phyloP scores from a whole-genome alignment of 2,888 invertebrate species.

The Melikaiella ostensackeni region DNA sequence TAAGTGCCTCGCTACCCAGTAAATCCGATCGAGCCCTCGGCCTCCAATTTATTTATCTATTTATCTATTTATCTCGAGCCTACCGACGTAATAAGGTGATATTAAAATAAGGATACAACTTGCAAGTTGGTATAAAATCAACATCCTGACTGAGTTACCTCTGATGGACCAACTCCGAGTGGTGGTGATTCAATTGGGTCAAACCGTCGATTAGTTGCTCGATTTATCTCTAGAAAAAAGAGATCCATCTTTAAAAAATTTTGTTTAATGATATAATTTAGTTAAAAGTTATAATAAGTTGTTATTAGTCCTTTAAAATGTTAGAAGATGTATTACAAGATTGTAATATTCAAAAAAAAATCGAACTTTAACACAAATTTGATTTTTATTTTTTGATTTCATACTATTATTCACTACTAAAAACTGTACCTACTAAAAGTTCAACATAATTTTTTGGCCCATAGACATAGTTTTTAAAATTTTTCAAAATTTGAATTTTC shows the following conservation, averaged over 20 bases:
- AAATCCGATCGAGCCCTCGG: slow-evolving; percentile 75
- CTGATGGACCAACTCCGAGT: slow-evolving; percentile 18
- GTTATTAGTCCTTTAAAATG: too few species aligned
- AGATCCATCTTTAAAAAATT: background rate
- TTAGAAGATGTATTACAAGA: too few species aligned
- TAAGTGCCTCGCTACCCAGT: slow-evolving; percentile 65
- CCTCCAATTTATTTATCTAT: slow-evolving; percentile 75
- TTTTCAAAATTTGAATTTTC: too few species aligned
- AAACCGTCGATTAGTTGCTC: slow-evolving; percentile 6
- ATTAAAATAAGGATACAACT: slow-evolving; percentile 73
- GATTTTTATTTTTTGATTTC: too few species aligned
- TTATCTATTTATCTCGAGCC: slow-evolving; percentile 66
- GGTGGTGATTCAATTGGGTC: slow-evolving; percentile 27
- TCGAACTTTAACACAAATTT: too few species aligned
- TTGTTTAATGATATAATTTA: too few species aligned
- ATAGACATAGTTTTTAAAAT: too few species aligned
- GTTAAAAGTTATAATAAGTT: too few species aligned
- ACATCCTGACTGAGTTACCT: slow-evolving; percentile 45
- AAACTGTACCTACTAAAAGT: too few species aligned
- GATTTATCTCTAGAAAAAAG: background rate
- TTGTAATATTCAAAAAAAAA: too few species aligned
- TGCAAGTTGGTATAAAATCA: slow-evolving; percentile 51
- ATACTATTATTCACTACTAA: too few species aligned
- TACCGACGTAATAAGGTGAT: slow-evolving; percentile 71
- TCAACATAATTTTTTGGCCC: too few species aligned